Evolutionary conservation across 2,113 vertebrate genomes (phyloP), one percentile per base, ranked within the genome.

Genomic region (Tapirus terrestris): DNA sequence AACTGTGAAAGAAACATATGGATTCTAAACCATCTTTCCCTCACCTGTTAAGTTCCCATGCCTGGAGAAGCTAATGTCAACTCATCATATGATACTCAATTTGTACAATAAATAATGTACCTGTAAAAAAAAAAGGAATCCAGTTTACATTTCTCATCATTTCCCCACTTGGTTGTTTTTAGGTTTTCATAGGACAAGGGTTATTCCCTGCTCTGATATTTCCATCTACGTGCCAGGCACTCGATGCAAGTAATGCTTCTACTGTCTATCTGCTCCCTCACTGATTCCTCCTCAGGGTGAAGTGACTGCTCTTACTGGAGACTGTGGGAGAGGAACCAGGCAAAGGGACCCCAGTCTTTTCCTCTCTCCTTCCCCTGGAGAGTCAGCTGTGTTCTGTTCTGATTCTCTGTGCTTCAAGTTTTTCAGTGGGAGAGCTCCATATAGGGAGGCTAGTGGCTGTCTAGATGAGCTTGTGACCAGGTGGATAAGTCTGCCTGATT

Each of bases 1-100:
- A 87, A 98, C 98, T 7, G 88, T 99, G 96, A 98, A 98, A 94
- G 98, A 98, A 31, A 99, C 99, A 91, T 99, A 98, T 96, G n/a
- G 25, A 87, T 86, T 75, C 33, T 53, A 76, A 70, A 53, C 10
- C 36, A 3, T 84, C 21, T 53, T 60, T 27, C 51, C 43, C 27
- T 68, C 53, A 23, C 76, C 60, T 33, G 29, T 65, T 65, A 70
- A 70, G 31, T 77, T 68, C 67, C 48, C n/a, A 21, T 63, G 87
- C 85, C 51, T 63, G 75, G n/a, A 76, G 76, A 91, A 72, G 39
- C 76, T 76, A 45, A 65, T 80, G 75, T 77, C 86, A 56, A 73
- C n/a, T 39, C 51, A 70, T 58, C 14, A 16, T 92, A 9, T 79
- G 97, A 68, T 88, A 95, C 33, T 98, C 11, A 97, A 58, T 81